These are phyloP conservation scores for Drosophila leontia DNA, from an alignment of 1,140 invertebrate genomes.

Conservation along the genomic window DNA sequence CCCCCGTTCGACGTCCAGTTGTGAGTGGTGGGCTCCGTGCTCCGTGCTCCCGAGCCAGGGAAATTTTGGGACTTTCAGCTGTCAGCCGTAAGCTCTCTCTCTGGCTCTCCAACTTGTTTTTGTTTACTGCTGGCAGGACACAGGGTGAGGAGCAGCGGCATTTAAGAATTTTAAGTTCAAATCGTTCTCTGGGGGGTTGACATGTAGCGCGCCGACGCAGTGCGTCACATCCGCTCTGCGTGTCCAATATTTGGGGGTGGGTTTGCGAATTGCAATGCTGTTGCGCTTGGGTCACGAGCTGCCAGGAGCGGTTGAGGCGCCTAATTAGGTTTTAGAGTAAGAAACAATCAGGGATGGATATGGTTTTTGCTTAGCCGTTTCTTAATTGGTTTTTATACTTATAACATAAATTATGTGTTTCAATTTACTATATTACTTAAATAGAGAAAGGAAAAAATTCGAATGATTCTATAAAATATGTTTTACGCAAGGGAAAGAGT, in stretches of 20 bases:
- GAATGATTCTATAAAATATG: background rate
- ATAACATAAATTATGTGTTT: too few relatives aligned
- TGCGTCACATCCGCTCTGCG: slow-evolving; percentile 24
- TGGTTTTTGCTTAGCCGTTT: too few relatives aligned
- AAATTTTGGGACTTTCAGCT: slow-evolving; percentile 60
- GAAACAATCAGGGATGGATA: background rate
- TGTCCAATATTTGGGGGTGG: slow-evolving; percentile 29
- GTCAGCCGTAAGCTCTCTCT: slow-evolving; percentile 53
- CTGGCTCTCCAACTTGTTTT: slow-evolving; percentile 69
- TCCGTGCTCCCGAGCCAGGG: slow-evolving; percentile 35
- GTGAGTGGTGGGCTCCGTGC: slow-evolving; percentile 43
- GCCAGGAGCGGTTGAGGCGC: slow-evolving; percentile 21
- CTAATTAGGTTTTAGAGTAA: background rate
- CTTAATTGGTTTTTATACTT: background rate
- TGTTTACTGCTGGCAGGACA: slow-evolving; percentile 65
- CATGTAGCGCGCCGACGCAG: slow-evolving; percentile 56
- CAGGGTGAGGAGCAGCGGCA: slow-evolving; percentile 30
- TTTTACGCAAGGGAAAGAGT: background rate
- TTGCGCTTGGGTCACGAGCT: slow-evolving; percentile 42
- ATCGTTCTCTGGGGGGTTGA: slow-evolving; percentile 52
- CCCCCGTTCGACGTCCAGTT: slow-evolving; percentile 65
- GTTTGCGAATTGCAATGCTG: slow-evolving; percentile 60
- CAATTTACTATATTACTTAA: background rate
- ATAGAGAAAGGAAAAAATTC: background rate
- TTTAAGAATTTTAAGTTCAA: background rate